Evolutionary conservation across 2,888 invertebrate species (phyloP).

Genomic region (Heliconius ethilla): DNA sequence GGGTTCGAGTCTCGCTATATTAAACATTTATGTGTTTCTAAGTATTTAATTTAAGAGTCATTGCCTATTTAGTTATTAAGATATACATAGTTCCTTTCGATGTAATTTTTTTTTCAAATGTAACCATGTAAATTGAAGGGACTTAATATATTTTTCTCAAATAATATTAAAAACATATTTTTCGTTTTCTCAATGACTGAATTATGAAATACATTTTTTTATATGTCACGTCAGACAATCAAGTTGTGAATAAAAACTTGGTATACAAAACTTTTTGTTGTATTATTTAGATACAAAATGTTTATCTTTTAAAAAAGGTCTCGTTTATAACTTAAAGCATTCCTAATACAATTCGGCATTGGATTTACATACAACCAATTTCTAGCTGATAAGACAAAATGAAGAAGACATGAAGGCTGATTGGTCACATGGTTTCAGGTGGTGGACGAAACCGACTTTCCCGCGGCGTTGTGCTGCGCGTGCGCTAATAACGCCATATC

Average conservation of each 20-base stretch:
- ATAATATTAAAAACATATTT: neutral
- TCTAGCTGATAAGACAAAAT: slow-evolving; percentile 19
- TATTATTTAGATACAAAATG: neutral
- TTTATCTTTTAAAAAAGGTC: neutral
- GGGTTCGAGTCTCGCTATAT: too few relatives aligned
- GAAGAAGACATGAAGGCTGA: slow-evolving; percentile 62
- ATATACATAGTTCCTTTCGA: neutral
- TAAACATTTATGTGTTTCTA: too few relatives aligned
- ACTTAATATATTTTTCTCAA: neutral
- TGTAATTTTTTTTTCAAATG: neutral
- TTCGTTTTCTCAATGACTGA: neutral
- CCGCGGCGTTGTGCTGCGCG: slow-evolving; percentile 60
- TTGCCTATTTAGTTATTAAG: too few relatives aligned
- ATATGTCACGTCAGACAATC: neutral
- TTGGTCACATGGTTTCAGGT: slow-evolving; percentile 74
- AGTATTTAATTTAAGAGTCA: too few relatives aligned
- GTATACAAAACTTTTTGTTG: too few relatives aligned
- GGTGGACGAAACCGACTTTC: slow-evolving; percentile 60
- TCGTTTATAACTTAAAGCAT: neutral
- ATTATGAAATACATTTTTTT: neutral
- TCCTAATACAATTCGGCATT: neutral
- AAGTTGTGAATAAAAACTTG: neutral
- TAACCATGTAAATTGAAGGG: neutral
- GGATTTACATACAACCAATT: neutral
- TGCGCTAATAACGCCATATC: slow-evolving; percentile 60